Conservation (phyloP, 2,888 invertebrate species). For the Gastrophysa polygoni region DNA sequence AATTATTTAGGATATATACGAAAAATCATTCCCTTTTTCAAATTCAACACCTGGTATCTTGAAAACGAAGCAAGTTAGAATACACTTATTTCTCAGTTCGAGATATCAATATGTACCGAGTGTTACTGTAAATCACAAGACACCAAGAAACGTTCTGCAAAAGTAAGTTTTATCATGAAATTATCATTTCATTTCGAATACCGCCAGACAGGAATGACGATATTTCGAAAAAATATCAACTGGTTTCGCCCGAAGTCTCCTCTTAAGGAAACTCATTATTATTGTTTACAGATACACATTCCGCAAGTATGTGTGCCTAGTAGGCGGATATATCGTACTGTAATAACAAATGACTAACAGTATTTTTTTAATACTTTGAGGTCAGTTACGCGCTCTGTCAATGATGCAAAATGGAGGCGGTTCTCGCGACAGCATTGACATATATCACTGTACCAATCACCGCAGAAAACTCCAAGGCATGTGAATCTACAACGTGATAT, state of each 20-base stretch:
- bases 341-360: slow-evolving; percentile 9
- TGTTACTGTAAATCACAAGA: too few relatives aligned
- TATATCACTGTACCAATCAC: slow-evolving; percentile 2
- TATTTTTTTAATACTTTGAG: slow-evolving; percentile 8
- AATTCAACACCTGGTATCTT: too few relatives aligned
- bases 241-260: too few relatives aligned
- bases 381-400: slow-evolving; percentile 10
- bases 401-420: slow-evolving; percentile 3
- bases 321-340: slow-evolving; percentile 7
- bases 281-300: neutral
- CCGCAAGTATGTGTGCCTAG: slow-evolving; percentile 5
- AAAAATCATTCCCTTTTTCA: too few relatives aligned
- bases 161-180: too few relatives aligned
- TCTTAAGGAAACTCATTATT: neutral
- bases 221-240: too few relatives aligned
- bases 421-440: slow-evolving; percentile 11
- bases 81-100: too few relatives aligned
- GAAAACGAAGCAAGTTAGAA: too few relatives aligned
- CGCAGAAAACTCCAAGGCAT: neutral
- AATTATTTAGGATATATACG: too few relatives aligned
- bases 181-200: neutral
- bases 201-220: neutral
- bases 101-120: too few relatives aligned
- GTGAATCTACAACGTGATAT: neutral
- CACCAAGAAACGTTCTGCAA: too few relatives aligned